Evolutionary conservation across 2,113 vertebrate species (phyloP).

Genomic region (Coptodon rendalli): DNA sequence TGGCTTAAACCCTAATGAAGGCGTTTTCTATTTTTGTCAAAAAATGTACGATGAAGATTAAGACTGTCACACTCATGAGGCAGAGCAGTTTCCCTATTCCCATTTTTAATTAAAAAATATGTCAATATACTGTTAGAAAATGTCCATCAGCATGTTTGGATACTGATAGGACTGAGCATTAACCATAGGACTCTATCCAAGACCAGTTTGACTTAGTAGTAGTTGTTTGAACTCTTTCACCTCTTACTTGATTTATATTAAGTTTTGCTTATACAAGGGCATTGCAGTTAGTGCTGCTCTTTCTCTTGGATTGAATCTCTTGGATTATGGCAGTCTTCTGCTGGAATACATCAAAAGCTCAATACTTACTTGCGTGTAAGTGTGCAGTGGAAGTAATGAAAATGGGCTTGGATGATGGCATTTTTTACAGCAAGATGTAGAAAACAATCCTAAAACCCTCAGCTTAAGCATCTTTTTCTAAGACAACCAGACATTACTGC

Average conservation of each 20-base stretch:
- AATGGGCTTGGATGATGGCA: background rate
- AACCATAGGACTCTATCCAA: background rate
- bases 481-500: background rate
- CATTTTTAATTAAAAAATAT: background rate
- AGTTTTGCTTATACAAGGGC: background rate
- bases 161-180: background rate
- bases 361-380: background rate
- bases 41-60: background rate
- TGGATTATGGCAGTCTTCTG: background rate
- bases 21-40: background rate
- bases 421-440: too few relatives aligned
- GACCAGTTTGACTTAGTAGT: background rate
- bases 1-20: background rate
- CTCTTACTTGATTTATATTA: background rate
- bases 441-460: background rate
- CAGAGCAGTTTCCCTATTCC: background rate
- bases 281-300: background rate
- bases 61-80: background rate
- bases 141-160: background rate
- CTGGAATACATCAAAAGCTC: background rate
- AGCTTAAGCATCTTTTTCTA: constrained; percentile 28
- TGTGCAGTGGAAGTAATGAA: background rate
- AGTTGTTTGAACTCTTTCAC: background rate
- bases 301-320: background rate
- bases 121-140: background rate